Conservation (phyloP, 2,113 vertebrate species). For the Ascaphus truei region DNA sequence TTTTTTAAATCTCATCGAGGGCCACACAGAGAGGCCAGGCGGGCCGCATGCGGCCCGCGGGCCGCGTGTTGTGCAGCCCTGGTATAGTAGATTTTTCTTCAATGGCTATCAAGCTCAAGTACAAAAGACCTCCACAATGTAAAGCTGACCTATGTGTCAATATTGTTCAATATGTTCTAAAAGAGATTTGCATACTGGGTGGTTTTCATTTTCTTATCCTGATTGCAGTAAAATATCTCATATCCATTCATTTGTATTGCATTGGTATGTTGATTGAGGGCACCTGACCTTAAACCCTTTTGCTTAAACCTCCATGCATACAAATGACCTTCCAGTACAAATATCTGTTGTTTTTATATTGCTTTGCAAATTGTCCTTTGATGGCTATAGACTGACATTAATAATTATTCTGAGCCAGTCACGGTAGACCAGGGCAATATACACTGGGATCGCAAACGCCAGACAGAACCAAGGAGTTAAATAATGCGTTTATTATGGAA, state of each 20-base stretch:
- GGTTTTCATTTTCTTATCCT: too few relatives aligned
- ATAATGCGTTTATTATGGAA: too few relatives aligned
- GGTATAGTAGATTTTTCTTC: too few relatives aligned
- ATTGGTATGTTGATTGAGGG: background rate
- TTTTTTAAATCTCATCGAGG: too few relatives aligned
- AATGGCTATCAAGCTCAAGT: too few relatives aligned
- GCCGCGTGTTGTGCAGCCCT: too few relatives aligned
- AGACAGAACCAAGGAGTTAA: too few relatives aligned
- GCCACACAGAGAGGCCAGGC: too few relatives aligned
- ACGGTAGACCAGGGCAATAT: too few relatives aligned
- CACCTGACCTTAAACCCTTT: background rate
- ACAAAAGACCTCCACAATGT: background rate
- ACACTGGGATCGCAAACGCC: too few relatives aligned
- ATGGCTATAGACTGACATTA: background rate
- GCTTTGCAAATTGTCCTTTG: background rate
- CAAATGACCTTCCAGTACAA: background rate
- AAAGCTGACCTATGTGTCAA: background rate
- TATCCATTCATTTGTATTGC: background rate
- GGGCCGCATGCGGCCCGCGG: too few relatives aligned
- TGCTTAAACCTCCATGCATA: background rate
- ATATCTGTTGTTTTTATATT: background rate
- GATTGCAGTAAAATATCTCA: too few relatives aligned
- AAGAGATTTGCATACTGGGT: background rate
- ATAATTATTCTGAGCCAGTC: background rate
- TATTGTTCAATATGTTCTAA: background rate